Percentiles rank a stretch among this genome's conserved stretches.
These are phyloP conservation scores for Exephanes ischioxanthus DNA, from an alignment of 2,888 invertebrate species.

Conservation along the genomic window DNA sequence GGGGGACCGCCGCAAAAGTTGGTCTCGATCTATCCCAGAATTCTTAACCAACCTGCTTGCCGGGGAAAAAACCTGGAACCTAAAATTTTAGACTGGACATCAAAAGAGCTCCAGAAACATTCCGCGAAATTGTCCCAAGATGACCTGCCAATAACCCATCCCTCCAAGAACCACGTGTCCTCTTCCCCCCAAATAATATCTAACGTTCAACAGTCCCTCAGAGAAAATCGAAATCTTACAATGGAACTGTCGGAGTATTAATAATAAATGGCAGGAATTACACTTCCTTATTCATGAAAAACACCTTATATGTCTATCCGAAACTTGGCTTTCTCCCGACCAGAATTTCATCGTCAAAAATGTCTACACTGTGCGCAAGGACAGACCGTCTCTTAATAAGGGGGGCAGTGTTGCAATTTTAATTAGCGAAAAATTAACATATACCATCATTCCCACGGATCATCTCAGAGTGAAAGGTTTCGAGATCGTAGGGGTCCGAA, in stretches of 20 bases:
- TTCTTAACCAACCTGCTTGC: no score
- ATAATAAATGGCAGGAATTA: conserved; percentile 1
- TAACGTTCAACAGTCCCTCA: background rate
- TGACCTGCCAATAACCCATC: background rate
- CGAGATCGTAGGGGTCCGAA: background rate
- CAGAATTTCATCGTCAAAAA: background rate
- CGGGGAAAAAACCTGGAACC: background rate
- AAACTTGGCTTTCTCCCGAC: background rate
- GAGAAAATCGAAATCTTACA: background rate
- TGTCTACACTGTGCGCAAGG: background rate
- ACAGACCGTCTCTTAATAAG: background rate
- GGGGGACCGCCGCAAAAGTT: no score
- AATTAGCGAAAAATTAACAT: background rate
- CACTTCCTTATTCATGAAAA: background rate
- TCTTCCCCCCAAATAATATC: background rate
- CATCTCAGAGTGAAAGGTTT: background rate
- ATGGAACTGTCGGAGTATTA: conserved; percentile 1
- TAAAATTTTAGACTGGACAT: background rate
- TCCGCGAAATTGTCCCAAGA: background rate
- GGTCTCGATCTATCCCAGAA: no score
- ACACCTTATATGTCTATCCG: background rate
- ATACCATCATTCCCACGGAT: background rate
- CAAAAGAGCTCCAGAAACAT: background rate
- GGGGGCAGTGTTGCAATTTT: background rate
- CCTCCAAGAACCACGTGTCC: background rate